A percentile compares a stretch with the other conserved stretches of the same genome.
Evolutionary conservation across 2,888 invertebrate genomes (phyloP).

Genomic region (Helleia helle): DNA sequence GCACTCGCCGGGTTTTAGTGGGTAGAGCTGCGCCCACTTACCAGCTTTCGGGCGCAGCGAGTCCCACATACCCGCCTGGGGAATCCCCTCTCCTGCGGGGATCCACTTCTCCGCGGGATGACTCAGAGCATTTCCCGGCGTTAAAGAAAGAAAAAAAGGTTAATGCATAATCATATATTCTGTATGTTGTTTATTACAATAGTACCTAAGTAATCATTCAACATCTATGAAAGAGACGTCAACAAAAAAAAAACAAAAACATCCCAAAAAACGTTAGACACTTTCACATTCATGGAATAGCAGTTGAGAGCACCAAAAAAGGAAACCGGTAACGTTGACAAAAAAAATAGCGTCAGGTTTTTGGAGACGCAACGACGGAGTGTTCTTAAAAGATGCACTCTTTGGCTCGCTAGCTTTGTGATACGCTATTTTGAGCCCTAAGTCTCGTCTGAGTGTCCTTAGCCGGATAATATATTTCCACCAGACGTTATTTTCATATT

Average conservation of each 20-base stretch:
- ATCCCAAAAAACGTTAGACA: conserved; percentile 6
- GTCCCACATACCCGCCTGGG: no score
- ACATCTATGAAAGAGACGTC: no score
- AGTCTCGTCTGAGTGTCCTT: conserved; percentile 17
- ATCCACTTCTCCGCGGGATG: no score
- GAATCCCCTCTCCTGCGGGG: no score
- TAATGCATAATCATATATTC: no score
- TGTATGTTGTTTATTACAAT: no score
- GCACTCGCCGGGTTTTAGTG: no score
- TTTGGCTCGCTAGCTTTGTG: conserved; percentile 14
- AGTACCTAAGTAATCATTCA: no score
- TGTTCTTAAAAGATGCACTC: conserved; percentile 7
- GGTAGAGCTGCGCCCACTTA: no score
- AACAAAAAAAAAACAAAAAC: conserved; percentile 1
- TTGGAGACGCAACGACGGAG: conserved; percentile 6
- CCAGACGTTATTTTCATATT: conserved; percentile 9
- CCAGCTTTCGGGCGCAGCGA: no score
- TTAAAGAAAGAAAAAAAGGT: no score
- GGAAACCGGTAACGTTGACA: not conserved
- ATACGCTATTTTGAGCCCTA: conserved; percentile 18
- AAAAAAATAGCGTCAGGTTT: conserved; percentile 11
- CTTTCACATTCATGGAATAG: conserved; percentile 2
- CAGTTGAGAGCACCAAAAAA: conserved; percentile 5
- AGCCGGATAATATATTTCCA: conserved; percentile 7
- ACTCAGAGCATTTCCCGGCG: no score